A percentile compares a stretch with the other conserved stretches of the same genome.
These are phyloP conservation scores for fruit fly (Drosophila melanogaster) DNA, from an alignment of 1,140 invertebrate species.

Conservation along the genomic window Release_6_plus_ISO1_MT NC_004354.4:10664001-10664500, in stretches of 20 bases:
- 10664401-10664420: constrained; percentile 15
- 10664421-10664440: constrained; percentile 36
- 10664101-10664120: constrained; percentile 48
- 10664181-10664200: constrained; percentile 22
- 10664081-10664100: constrained; percentile 11
- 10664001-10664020: constrained; percentile 65
- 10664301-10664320: constrained; percentile 53
- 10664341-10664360: constrained; percentile 63
- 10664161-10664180: constrained; percentile 23
- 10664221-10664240: background rate
- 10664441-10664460: background rate
- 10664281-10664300: constrained; percentile 34
- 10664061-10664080: background rate
- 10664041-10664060: constrained; percentile 28
- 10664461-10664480: background rate
- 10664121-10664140: background rate
- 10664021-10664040: constrained; percentile 45
- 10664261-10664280: constrained; percentile 34
- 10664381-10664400: constrained; percentile 29
- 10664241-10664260: background rate
- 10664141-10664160: constrained; percentile 10
- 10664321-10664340: constrained; percentile 48
- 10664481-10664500: background rate
- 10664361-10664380: constrained; percentile 44
- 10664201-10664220: background rate